Evolutionary conservation across 2,113 vertebrate species (phyloP).

Genomic region (Cyanocitta stelleri): DNA sequence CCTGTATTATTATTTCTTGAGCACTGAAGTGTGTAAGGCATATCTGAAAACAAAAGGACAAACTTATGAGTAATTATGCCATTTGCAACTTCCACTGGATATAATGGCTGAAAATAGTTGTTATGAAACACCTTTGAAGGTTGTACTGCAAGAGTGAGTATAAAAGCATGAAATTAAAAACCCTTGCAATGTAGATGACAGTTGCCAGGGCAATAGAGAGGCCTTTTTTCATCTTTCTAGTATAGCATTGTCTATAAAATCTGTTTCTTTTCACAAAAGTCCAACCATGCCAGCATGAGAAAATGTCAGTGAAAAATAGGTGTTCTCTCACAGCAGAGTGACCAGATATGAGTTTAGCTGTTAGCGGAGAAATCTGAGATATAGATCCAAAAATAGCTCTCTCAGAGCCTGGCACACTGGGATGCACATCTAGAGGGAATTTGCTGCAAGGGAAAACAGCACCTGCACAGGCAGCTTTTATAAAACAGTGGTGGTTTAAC

Average conservation of each 20-base stretch:
- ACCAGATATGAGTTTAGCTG: neutral
- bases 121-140: neutral
- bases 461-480: neutral
- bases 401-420: neutral
- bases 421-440: neutral
- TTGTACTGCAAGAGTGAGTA: neutral
- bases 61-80: neutral
- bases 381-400: neutral
- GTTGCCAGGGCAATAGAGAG: conserved; percentile 15
- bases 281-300: neutral
- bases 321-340: neutral
- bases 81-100: neutral
- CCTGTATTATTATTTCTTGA: neutral
- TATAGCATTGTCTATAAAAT: neutral
- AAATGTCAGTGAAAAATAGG: neutral
- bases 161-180: neutral
- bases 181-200: neutral
- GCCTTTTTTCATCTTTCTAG: neutral
- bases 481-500: neutral
- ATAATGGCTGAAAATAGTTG: conserved; percentile 7
- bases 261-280: neutral
- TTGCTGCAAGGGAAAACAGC: neutral
- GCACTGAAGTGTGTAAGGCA: neutral
- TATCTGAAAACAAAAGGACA: neutral
- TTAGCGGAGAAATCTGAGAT: neutral